These are phyloP conservation scores for Mimachlamys varia DNA, from an alignment of 2,888 invertebrate species.

Conservation along the genomic window DNA sequence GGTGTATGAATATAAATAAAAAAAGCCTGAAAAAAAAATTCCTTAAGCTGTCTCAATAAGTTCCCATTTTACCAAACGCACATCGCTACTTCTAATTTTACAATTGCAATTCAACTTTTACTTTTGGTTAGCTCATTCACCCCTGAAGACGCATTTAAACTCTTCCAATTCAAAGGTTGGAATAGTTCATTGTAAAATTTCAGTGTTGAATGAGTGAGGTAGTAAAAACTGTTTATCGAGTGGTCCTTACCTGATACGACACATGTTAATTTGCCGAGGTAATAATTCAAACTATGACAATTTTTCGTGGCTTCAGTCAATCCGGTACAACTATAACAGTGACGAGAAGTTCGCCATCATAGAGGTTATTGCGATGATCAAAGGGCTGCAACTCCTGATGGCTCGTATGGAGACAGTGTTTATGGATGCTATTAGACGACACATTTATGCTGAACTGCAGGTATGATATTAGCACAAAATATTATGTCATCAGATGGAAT, in stretches of 20 bases:
- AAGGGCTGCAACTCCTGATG: conserved; percentile 96
- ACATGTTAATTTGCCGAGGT: background rate
- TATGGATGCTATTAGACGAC: conserved; percentile 93
- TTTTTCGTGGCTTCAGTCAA: conserved; percentile 85
- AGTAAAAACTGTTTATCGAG: no score
- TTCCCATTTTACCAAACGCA: background rate
- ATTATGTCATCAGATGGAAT: background rate
- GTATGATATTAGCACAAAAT: background rate
- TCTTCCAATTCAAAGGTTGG: no score
- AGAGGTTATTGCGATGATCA: conserved; percentile 99
- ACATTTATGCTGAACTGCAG: conserved; percentile 96
- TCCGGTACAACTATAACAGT: conserved; percentile 97
- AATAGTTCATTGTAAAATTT: background rate
- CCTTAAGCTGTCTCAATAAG: background rate
- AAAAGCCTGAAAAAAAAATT: background rate
- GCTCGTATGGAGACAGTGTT: conserved; percentile 98
- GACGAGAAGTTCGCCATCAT: conserved; percentile 99
- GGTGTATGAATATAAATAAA: no score
- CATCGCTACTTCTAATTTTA: background rate
- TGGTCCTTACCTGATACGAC: background rate
- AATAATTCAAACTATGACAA: background rate
- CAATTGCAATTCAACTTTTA: background rate
- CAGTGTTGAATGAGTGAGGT: no score
- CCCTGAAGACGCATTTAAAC: no score
- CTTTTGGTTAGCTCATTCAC: background rate